Evolutionary conservation across 2,113 vertebrate genomes (phyloP).

Genomic region (Cynocephalus volans): DNA sequence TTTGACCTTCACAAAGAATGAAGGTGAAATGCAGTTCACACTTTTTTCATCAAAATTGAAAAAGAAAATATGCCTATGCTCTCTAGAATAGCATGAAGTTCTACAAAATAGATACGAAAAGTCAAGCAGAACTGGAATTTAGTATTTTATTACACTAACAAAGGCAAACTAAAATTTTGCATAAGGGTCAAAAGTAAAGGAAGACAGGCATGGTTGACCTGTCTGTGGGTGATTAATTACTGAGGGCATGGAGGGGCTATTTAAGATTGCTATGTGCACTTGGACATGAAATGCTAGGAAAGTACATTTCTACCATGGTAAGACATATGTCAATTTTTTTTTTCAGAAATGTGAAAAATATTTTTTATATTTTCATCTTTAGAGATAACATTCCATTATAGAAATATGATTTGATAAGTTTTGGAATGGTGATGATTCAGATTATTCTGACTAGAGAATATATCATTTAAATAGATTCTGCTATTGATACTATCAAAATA

Average conservation of each 20-base stretch:
- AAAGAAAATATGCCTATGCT: background rate
- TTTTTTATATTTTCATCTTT: constrained; percentile 29
- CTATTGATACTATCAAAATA: background rate
- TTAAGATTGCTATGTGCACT: background rate
- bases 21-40: constrained; percentile 2
- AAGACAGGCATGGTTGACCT: background rate
- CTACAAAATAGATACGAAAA: constrained; percentile 38
- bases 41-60: constrained; percentile 40
- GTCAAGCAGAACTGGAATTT: constrained; percentile 63
- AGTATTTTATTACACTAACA: background rate
- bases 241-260: background rate
- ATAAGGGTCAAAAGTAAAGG: constrained; percentile 18
- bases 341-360: background rate
- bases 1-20: constrained; percentile 52
- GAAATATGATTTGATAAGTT: constrained; percentile 7
- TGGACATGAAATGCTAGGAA: background rate
- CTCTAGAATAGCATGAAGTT: constrained; percentile 42
- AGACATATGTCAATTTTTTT: background rate
- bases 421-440: background rate
- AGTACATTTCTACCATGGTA: background rate
- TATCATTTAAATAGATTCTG: background rate
- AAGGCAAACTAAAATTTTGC: background rate
- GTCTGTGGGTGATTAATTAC: background rate
- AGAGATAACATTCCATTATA: background rate
- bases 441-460: background rate